Conservation (phyloP, 2,797 vertebrate species). For the Pangasius macronema region DNA sequence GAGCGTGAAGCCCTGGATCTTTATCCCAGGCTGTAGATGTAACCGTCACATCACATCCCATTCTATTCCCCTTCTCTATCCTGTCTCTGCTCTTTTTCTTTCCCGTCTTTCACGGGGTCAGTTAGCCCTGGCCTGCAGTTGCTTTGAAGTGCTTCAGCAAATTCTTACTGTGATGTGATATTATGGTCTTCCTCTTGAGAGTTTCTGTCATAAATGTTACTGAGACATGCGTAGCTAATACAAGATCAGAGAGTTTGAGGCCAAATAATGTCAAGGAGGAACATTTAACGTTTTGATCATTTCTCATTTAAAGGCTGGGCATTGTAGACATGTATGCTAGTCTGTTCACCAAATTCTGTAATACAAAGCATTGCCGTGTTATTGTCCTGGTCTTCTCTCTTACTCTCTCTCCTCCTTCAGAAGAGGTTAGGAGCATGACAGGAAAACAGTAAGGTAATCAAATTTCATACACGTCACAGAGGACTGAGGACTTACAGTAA, state of each 20-base stretch:
- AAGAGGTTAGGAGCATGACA: constrained; percentile 49
- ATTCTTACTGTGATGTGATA: constrained; percentile 33
- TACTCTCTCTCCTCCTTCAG: constrained; percentile 22
- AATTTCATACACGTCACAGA: constrained; percentile 49
- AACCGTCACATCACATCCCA: constrained; percentile 63
- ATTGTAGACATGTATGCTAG: neutral
- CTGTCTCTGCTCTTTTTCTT: constrained; percentile 39
- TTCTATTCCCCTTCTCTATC: neutral
- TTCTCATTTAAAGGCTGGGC: neutral
- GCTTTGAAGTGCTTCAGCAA: constrained; percentile 50
- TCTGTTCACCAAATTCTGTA: constrained; percentile 15
- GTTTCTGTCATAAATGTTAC: constrained; percentile 9
- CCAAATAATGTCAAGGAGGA: neutral
- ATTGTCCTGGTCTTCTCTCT: constrained; percentile 25
- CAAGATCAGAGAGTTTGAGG: neutral
- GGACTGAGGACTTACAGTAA: constrained; percentile 49
- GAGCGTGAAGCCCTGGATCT: neutral
- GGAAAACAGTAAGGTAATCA: constrained; percentile 54
- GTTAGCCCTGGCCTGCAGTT: constrained; percentile 63
- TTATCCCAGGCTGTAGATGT: neutral
- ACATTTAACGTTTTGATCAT: neutral
- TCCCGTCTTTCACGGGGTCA: constrained; percentile 63
- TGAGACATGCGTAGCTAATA: neutral
- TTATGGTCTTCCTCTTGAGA: constrained; percentile 12
- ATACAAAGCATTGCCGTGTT: neutral